Evolutionary conservation across 2,888 invertebrate species (phyloP), one percentile per base, ranked within the genome.

Genomic region (Temnothorax unifasciatus): DNA sequence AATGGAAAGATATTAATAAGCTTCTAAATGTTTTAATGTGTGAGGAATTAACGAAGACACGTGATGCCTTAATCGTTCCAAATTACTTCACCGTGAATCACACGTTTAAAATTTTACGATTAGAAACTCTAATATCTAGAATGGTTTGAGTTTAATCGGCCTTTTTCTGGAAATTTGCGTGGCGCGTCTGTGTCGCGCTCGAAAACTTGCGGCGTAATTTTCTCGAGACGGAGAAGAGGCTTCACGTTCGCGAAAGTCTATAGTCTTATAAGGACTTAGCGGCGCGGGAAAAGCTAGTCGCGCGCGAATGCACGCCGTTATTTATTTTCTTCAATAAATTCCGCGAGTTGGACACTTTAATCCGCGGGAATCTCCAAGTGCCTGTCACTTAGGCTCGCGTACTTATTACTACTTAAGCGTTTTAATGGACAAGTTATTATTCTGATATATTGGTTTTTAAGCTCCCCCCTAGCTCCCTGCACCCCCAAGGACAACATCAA

Each of bases 361-460:
- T 94, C 93, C 93, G 87, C 85, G 77, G 88, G 89, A 93, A 92
- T 91, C 91, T 91, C 90, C 86, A 92, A 93, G 93, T 92, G 91
- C 90, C 93, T 93, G 92, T 93, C 94, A 93, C 92, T 94, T 93
- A 90, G 92, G 92, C 92, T 92, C 90, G 92, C 90, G 89, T 94
- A 94, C 94, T 95, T 95, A 94, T 94, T 93, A 92, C 92, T 93
- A 93, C 94, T 93, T 94, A 93, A 93, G 93, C 92, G 91, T 94
- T 94, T 94, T 94, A 94, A 95, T 95, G 94, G 94, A 94, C 93
- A 94, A 94, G 94, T 94, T 94, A 92, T 92, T 93, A 93, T 92
- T 92, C 91, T 93, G 92, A 94, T 94, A 92, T 94, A 94, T 94
- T 91, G 93, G 91, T 89, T 93, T 93, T 93, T 93, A 93, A 93